Percentiles rank a stretch among this genome's conserved stretches.
Evolutionary conservation across 2,113 vertebrate species (phyloP).

Genomic region (Nerophis lumbriciformis): DNA sequence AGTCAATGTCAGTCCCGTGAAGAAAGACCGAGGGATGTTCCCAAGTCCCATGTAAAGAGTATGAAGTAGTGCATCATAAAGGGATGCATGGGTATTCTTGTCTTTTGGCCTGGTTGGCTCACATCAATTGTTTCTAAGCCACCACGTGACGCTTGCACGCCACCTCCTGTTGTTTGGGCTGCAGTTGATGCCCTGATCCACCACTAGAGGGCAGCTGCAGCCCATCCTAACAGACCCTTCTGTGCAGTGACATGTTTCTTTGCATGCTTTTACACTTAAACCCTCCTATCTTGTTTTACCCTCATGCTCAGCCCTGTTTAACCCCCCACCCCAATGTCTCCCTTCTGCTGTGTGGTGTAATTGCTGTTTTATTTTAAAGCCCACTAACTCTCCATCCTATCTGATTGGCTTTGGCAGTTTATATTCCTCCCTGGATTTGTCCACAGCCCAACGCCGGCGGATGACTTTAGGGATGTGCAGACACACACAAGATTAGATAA

Average conservation of each 20-base stretch:
- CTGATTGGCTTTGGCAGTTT: conserved; percentile 51
- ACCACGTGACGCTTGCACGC: neutral
- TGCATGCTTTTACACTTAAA: neutral
- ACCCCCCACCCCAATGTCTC: neutral
- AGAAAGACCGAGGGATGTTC: too few relatives aligned
- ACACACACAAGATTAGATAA: conserved; percentile 33
- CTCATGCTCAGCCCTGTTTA: neutral
- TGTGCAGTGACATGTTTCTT: conserved; percentile 24
- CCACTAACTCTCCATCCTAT: conserved; percentile 24
- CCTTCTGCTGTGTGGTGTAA: conserved; percentile 7
- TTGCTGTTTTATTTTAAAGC: conserved; percentile 26
- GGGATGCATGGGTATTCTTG: too few relatives aligned
- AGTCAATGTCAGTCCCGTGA: too few relatives aligned
- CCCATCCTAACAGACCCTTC: conserved; percentile 25
- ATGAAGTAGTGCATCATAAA: too few relatives aligned
- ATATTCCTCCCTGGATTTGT: conserved; percentile 40
- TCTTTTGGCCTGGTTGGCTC: neutral
- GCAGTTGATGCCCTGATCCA: neutral
- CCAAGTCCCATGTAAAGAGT: too few relatives aligned
- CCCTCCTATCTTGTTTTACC: neutral
- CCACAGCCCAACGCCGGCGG: conserved; percentile 10
- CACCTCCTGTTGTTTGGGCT: neutral
- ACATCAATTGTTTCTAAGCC: conserved; percentile 2
- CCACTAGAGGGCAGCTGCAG: conserved; percentile 68
- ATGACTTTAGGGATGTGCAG: conserved; percentile 5